These are phyloP conservation scores for human DNA, from an alignment of 2,113 vertebrate species.

Conservation along the genomic window DNA sequence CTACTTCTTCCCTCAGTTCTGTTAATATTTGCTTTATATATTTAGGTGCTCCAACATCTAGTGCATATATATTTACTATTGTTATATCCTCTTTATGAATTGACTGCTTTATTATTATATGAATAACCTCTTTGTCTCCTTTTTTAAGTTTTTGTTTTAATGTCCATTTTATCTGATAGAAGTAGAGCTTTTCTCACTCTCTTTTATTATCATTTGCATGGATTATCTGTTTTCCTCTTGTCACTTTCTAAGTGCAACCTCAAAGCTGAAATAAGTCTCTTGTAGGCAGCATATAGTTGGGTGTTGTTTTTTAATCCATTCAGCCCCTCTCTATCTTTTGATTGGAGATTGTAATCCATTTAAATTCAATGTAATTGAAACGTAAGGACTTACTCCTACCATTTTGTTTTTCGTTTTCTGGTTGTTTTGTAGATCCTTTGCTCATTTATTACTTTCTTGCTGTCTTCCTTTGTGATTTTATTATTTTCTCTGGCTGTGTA, in stretches of 20 bases:
- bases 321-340: not conserved
- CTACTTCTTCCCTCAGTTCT: not conserved
- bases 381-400: not conserved
- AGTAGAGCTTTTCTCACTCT: not conserved
- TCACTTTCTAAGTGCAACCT: not conserved
- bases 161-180: not conserved
- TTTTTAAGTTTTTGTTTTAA: not conserved
- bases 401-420: not conserved
- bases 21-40: not conserved
- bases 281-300: not conserved
- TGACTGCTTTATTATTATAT: not conserved
- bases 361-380: not conserved
- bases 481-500: not conserved
- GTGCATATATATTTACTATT: not conserved
- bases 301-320: not conserved
- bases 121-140: not conserved
- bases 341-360: not conserved
- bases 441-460: not conserved
- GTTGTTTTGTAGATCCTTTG: not conserved
- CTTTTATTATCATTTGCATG: not conserved
- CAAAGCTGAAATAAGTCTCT: not conserved
- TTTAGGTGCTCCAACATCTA: not conserved
- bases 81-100: not conserved
- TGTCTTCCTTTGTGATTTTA: not conserved
- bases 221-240: not conserved